A percentile compares a stretch with the other conserved stretches of the same genome.
These are phyloP conservation scores for Agriopis marginaria DNA, from an alignment of 2,888 invertebrate species.

Conservation along the genomic window DNA sequence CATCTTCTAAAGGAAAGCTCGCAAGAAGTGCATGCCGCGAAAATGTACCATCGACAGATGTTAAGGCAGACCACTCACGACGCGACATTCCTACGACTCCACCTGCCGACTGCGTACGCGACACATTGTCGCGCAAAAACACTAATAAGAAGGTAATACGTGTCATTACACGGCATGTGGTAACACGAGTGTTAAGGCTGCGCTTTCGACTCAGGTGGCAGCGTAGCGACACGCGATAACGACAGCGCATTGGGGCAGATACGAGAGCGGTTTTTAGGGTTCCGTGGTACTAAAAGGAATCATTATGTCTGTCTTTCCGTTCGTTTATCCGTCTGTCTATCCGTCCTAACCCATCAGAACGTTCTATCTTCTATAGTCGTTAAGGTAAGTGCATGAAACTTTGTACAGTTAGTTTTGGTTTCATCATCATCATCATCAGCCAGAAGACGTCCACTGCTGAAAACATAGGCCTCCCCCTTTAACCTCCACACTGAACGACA, in stretches of 20 bases:
- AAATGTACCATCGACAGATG: conserved; percentile 56
- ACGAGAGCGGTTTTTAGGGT: not conserved
- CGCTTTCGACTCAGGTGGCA: not conserved
- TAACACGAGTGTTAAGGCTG: conserved; percentile 43
- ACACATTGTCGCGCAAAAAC: conserved; percentile 66
- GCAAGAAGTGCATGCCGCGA: conserved; percentile 28
- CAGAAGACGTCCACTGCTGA: too few species aligned
- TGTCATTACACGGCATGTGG: conserved; percentile 55
- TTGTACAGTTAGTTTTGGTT: too few species aligned
- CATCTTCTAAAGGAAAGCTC: conserved; percentile 20
- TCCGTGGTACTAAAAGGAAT: too few species aligned
- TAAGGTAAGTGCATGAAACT: too few species aligned
- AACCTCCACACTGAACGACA: too few species aligned
- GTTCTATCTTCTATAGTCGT: too few species aligned
- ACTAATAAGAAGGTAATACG: conserved; percentile 47
- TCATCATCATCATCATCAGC: too few species aligned
- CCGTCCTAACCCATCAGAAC: too few species aligned
- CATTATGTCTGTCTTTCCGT: too few species aligned
- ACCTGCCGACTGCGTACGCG: conserved; percentile 51
- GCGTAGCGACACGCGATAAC: not conserved
- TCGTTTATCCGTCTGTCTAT: too few species aligned
- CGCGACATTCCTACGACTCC: conserved; percentile 46
- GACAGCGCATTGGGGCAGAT: not conserved
- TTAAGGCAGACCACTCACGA: conserved; percentile 45
- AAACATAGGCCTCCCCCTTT: too few species aligned